phyloP scores from a whole-genome alignment of 2,113 vertebrate species.

The Pseudonaja textilis region DNA sequence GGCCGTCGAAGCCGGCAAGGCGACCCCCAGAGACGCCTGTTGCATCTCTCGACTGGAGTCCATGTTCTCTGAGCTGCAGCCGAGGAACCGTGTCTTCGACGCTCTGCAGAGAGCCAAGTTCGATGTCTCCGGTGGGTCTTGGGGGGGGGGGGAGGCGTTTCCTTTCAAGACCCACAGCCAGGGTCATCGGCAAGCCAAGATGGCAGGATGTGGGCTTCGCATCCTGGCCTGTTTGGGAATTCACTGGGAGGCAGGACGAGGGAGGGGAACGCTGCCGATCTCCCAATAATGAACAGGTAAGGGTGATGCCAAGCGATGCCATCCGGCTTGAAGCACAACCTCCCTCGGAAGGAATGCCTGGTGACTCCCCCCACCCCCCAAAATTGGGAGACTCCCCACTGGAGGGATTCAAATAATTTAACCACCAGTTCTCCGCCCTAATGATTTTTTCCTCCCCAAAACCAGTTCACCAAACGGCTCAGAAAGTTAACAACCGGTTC shows the following conservation, averaged over 20 bases:
- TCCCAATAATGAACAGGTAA: neutral
- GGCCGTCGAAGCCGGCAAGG: slow-evolving; percentile 83
- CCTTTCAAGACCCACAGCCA: neutral
- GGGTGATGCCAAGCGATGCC: neutral
- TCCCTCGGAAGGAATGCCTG: neutral
- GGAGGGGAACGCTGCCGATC: neutral
- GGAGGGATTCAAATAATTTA: too few species aligned
- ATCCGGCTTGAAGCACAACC: neutral
- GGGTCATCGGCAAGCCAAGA: neutral
- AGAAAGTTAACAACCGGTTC: too few species aligned
- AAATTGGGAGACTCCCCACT: accelerated
- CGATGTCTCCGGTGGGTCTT: slow-evolving; percentile 80
- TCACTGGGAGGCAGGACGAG: neutral
- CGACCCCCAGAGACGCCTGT: slow-evolving; percentile 79
- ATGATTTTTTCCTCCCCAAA: too few species aligned
- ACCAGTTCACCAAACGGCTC: too few species aligned
- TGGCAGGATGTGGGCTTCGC: neutral
- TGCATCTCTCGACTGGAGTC: slow-evolving; percentile 72
- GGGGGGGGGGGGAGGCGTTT: neutral
- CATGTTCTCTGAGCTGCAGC: slow-evolving; percentile 79
- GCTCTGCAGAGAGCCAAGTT: slow-evolving; percentile 85
- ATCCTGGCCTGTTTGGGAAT: neutral
- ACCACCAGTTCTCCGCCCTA: too few species aligned
- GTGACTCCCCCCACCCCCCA: neutral
- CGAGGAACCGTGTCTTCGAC: slow-evolving; percentile 72